Percentiles rank a stretch among this genome's conserved stretches.
Conservation (phyloP, 1,140 invertebrate species). For the Ooceraea biroi region DNA sequence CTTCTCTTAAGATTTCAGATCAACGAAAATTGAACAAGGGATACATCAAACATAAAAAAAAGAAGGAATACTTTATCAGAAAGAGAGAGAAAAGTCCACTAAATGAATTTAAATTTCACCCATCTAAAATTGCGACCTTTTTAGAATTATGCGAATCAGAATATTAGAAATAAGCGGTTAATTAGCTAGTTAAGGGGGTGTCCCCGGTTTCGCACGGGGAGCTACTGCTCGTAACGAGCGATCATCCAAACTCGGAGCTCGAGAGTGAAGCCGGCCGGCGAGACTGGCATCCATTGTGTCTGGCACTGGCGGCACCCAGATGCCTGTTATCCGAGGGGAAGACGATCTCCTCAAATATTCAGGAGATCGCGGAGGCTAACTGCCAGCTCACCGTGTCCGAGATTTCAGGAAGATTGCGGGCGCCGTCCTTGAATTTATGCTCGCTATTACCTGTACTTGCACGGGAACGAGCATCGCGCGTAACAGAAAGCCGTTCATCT, state of each 20-base stretch:
- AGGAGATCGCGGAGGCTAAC: slow-evolving; percentile 84
- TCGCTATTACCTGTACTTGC: slow-evolving; percentile 71
- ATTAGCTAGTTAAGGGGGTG: not conserved
- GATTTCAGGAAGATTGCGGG: slow-evolving; percentile 85
- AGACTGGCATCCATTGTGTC: slow-evolving; percentile 51
- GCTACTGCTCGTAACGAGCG: slow-evolving; percentile 20
- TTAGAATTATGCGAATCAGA: not conserved
- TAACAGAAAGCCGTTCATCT: slow-evolving; percentile 26
- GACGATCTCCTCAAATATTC: slow-evolving; percentile 85
- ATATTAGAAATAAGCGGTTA: not conserved
- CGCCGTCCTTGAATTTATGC: slow-evolving; percentile 79
- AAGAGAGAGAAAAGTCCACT: not conserved
- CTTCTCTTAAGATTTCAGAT: not conserved
- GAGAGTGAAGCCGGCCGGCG: slow-evolving; percentile 41
- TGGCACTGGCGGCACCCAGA: slow-evolving; percentile 41
- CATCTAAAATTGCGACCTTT: not conserved
- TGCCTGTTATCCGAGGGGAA: slow-evolving; percentile 62
- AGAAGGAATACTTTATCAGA: not conserved
- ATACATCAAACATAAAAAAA: not conserved
- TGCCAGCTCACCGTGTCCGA: slow-evolving; percentile 81
- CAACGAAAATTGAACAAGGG: not conserved
- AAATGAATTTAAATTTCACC: not conserved
- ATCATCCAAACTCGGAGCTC: slow-evolving; percentile 32
- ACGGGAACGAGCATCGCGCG: not conserved
- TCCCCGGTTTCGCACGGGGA: not conserved